Conservation (phyloP, 2,888 invertebrate genomes). For the Chrysodeixis includens region DNA sequence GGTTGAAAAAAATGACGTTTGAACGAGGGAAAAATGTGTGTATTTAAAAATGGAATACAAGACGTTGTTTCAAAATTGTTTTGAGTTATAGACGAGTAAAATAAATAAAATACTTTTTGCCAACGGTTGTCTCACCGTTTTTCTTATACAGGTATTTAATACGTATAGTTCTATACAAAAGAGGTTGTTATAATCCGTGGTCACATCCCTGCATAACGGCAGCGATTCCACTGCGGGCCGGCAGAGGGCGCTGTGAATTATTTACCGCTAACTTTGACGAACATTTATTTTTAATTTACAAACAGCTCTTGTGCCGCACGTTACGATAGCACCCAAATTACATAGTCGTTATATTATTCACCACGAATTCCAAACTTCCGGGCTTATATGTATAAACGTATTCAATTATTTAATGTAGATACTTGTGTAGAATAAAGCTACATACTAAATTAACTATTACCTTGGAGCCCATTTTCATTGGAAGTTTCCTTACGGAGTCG, state of each 20-base stretch:
- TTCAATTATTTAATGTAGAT: constrained; percentile 21
- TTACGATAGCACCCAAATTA: constrained; percentile 33
- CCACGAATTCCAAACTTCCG: constrained; percentile 22
- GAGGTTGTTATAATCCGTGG: neutral
- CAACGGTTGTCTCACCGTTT: too few relatives aligned
- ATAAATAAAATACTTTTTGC: too few relatives aligned
- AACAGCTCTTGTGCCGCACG: constrained; percentile 42
- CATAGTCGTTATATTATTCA: constrained; percentile 40
- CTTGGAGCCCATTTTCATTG: neutral
- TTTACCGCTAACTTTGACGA: constrained; percentile 76
- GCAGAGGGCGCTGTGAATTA: constrained; percentile 70
- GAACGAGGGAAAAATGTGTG: neutral
- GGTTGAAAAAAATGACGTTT: neutral
- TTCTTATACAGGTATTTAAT: too few relatives aligned
- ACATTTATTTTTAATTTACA: constrained; percentile 80
- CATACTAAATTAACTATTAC: neutral
- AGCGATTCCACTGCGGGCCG: constrained; percentile 40
- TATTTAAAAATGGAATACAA: neutral
- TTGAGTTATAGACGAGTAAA: too few relatives aligned
- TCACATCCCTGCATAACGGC: constrained; percentile 37
- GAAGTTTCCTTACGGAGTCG: neutral
- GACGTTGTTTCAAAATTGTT: too few relatives aligned
- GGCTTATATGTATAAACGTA: constrained; percentile 13
- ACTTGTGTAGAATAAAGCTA: constrained; percentile 18
- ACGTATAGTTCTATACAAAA: too few relatives aligned